Evolutionary conservation across 2,888 invertebrate species (phyloP).

Genomic region (Trachelus tabidus): DNA sequence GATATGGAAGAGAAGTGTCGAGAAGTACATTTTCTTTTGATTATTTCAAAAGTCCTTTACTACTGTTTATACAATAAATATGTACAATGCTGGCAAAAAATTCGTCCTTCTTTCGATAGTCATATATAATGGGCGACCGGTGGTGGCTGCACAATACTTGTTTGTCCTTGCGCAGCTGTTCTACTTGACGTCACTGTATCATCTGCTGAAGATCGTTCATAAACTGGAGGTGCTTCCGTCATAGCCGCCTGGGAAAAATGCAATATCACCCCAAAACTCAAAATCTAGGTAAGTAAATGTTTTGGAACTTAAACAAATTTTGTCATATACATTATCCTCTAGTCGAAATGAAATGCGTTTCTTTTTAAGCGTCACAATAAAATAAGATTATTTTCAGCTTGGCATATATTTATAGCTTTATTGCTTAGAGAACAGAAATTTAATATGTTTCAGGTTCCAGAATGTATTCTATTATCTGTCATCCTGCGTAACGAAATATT

Average conservation of each 20-base stretch:
- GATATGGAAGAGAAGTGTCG: neutral
- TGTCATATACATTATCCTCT: neutral
- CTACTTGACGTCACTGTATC: neutral
- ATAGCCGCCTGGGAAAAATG: neutral
- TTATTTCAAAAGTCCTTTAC: neutral
- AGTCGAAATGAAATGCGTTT: neutral
- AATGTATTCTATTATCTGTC: neutral
- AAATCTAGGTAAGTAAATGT: neutral
- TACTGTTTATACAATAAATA: conserved; percentile 8
- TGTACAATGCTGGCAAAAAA: conserved; percentile 1
- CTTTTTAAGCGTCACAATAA: neutral
- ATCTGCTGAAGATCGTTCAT: neutral
- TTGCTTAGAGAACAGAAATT: neutral
- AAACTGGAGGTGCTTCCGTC: neutral
- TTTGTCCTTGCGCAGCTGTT: neutral
- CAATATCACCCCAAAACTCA: neutral
- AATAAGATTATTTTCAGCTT: neutral
- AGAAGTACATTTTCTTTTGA: neutral
- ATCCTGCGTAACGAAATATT: neutral
- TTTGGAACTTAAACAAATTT: neutral
- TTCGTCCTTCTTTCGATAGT: neutral
- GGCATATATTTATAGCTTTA: neutral
- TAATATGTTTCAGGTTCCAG: neutral
- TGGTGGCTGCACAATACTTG: neutral
- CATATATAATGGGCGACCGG: neutral